phyloP scores from a whole-genome alignment of 2,888 invertebrate species.

The Sisyra terminalis region DNA sequence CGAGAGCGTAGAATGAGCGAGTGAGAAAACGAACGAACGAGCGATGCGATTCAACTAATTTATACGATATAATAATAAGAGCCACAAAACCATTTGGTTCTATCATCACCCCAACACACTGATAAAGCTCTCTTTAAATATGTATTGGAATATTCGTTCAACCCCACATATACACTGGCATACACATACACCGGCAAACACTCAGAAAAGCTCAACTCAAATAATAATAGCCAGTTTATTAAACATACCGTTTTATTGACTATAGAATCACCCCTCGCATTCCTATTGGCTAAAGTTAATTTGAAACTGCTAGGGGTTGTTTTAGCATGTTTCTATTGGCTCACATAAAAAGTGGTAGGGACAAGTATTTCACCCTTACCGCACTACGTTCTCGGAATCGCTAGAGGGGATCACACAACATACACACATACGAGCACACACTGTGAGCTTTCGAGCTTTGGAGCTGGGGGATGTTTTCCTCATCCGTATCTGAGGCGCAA shows the following conservation, averaged over 20 bases:
- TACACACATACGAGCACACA: too few relatives aligned
- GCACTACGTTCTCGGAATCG: too few relatives aligned
- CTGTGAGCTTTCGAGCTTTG: too few relatives aligned
- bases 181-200: background rate
- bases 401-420: too few relatives aligned
- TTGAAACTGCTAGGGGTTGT: conserved; percentile 19
- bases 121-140: background rate
- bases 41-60: too few relatives aligned
- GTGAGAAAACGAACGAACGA: too few relatives aligned
- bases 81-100: conserved; percentile 5
- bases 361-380: background rate
- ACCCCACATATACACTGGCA: conserved; percentile 1
- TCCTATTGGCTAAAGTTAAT: conserved; percentile 26
- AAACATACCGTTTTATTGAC: conserved; percentile 19
- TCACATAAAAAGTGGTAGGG: conserved; percentile 7
- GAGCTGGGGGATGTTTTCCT: too few relatives aligned
- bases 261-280: conserved; percentile 24
- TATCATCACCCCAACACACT: background rate
- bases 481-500: too few relatives aligned
- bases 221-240: conserved; percentile 1
- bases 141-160: background rate
- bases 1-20: too few relatives aligned
- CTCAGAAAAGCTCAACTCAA: background rate
- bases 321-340: conserved; percentile 17
- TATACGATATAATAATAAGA: background rate